A percentile compares a stretch with the other conserved stretches of the same genome.
These are phyloP conservation scores for Lysandra bellargus DNA, from an alignment of 2,888 invertebrate species.

Conservation along the genomic window DNA sequence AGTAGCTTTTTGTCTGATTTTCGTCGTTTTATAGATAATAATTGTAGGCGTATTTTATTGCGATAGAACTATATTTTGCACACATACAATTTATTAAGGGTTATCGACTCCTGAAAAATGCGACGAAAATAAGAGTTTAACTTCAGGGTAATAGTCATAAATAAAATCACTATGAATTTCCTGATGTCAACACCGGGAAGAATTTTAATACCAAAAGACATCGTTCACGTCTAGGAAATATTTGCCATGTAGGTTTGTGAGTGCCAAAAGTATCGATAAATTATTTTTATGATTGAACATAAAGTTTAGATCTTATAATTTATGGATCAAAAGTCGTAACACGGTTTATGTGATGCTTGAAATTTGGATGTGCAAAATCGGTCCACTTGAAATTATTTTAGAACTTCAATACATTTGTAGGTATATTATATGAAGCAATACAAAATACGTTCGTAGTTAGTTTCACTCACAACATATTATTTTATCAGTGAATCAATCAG, in stretches of 20 bases:
- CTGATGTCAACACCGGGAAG: slow-evolving; percentile 7
- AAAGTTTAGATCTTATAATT: slow-evolving; percentile 3
- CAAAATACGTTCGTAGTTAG: too few species aligned
- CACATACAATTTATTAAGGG: neutral
- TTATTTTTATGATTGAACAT: slow-evolving; percentile 9
- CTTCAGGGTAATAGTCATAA: neutral
- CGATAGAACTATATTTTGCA: neutral
- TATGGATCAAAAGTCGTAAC: slow-evolving; percentile 16
- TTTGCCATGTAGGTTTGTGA: neutral
- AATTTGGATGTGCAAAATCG: slow-evolving; percentile 1
- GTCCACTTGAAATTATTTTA: neutral
- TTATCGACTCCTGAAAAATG: slow-evolving; percentile 7
- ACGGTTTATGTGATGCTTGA: slow-evolving; percentile 6
- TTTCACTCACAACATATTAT: too few species aligned
- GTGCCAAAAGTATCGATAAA: slow-evolving; percentile 15
- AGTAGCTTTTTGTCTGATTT: neutral
- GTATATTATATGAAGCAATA: too few species aligned
- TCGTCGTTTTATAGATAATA: neutral
- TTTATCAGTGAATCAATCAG: too few species aligned
- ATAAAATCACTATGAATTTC: neutral
- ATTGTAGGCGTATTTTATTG: slow-evolving; percentile 16
- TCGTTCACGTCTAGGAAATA: neutral
- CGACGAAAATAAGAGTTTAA: neutral
- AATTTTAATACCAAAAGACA: slow-evolving; percentile 1
- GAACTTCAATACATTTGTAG: neutral